These are phyloP conservation scores for Stenolophus ochropezus DNA, from an alignment of 2,888 invertebrate species.

Conservation along the genomic window DNA sequence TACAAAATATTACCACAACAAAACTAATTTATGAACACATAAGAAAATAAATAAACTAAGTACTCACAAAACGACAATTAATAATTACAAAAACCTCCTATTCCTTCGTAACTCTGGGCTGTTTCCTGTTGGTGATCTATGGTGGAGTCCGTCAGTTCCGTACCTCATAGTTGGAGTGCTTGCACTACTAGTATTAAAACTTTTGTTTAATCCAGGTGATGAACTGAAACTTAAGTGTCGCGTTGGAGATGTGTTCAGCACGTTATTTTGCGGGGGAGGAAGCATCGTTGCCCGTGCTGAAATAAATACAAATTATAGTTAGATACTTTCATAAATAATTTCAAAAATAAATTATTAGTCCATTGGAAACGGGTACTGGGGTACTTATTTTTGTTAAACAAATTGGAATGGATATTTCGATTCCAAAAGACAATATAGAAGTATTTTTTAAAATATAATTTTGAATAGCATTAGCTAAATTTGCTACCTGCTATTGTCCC, in stretches of 20 bases:
- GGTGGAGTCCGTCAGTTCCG: conserved; percentile 35
- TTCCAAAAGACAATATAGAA: no score
- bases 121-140: conserved; percentile 54
- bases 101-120: conserved; percentile 70
- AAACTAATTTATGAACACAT: conserved; percentile 21
- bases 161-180: conserved; percentile 39
- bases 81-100: conserved; percentile 68
- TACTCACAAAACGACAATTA: conserved; percentile 17
- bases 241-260: conserved; percentile 13
- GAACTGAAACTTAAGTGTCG: background rate
- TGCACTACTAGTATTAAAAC: background rate
- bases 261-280: background rate
- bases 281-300: conserved; percentile 44
- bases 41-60: conserved; percentile 29
- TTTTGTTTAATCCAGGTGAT: background rate
- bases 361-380: no score
- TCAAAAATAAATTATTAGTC: no score
- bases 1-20: conserved; percentile 18
- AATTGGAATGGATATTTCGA: no score
- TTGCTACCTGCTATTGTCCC: background rate
- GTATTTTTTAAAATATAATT: no score
- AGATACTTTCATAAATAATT: no score
- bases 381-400: no score
- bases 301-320: background rate
- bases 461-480: background rate